Base-by-base conservation (phyloP, 2,797 vertebrate genomes). In the Cercopithecus mitis region DNA sequence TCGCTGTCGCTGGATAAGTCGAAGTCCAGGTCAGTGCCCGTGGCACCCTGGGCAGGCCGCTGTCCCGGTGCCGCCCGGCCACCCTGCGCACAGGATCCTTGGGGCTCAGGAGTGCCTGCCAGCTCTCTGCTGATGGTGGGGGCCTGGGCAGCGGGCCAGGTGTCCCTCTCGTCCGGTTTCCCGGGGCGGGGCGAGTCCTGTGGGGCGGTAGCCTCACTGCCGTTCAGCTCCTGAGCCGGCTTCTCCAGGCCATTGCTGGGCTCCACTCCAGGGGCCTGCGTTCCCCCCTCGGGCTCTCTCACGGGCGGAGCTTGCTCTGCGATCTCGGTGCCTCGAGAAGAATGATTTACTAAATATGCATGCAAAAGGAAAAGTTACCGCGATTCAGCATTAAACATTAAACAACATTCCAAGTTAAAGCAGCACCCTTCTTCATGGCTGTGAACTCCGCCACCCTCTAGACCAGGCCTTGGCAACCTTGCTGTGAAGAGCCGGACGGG, bases 1-100 rank as follows among this genome's bases (percentile, higher is more conserved):
- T 99, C 99, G 27, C 99, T 99, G 98, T 99, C 99, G 47, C 99
- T 99, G 41, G 99, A 99, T 73, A 99, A 98, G 76, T 99, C 99
- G 98, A 99, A 99, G 96, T 99, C 99, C 95, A 99, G 97, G 83
- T 99, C 99, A 80, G 99, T 98, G 91, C 98, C 97, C 4, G 70
- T 8, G 20, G 95, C 87, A 57, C 97, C 98, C 72, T 97, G 98
- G 33, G 83, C 4, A 10, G 97, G 95, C 76, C 87, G 98, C 80
- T 96, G 97, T n/a, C 97, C 98, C 82, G 13, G 70, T 85, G 24
- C 92, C 9, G 97, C 98, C 97, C 87, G 97, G 55, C 95, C 95
- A 77, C 95, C 94, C 52, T 98, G 97, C 7, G 98, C 98, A 15
- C 91, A 97, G 88, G 91, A 95, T 7, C 22, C 70, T 4, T 79